Evolutionary conservation across 1,140 invertebrate species (phyloP).

Genomic region (Bombus terrestris): DNA sequence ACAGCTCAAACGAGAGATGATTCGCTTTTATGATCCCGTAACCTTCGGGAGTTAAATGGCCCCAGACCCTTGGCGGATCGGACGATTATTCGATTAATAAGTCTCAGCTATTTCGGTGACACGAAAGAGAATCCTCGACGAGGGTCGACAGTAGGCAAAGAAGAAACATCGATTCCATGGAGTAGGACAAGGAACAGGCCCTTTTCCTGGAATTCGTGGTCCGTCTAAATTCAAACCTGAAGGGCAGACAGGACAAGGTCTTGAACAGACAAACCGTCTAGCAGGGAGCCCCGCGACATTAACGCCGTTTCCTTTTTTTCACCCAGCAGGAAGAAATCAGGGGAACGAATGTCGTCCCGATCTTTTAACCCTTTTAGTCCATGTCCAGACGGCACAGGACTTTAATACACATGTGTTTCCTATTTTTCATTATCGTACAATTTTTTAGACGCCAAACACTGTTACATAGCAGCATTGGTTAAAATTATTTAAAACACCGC

Average conservation of each 20-base stretch:
- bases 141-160: background rate
- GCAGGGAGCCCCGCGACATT: slow-evolving; percentile 53
- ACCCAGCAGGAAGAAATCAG: slow-evolving; percentile 8
- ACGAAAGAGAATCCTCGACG: slow-evolving; percentile 1
- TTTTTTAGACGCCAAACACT: no score
- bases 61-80: background rate
- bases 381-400: background rate
- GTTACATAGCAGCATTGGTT: no score
- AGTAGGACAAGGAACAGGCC: slow-evolving; percentile 40
- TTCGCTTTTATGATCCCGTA: background rate
- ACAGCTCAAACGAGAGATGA: background rate
- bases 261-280: slow-evolving; percentile 55
- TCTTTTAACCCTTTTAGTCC: slow-evolving; percentile 9
- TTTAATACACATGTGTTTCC: background rate
- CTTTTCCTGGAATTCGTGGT: slow-evolving; percentile 47
- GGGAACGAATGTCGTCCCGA: background rate
- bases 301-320: slow-evolving; percentile 54
- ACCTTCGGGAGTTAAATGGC: background rate
- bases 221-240: slow-evolving; percentile 63
- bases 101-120: slow-evolving; percentile 26
- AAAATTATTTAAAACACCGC: background rate
- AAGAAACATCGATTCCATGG: slow-evolving; percentile 28
- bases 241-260: slow-evolving; percentile 61
- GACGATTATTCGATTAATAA: slow-evolving; percentile 38
- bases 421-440: background rate